Evolutionary conservation across 2,888 invertebrate species (phyloP).

Genomic region (Girardia tigrina): DNA sequence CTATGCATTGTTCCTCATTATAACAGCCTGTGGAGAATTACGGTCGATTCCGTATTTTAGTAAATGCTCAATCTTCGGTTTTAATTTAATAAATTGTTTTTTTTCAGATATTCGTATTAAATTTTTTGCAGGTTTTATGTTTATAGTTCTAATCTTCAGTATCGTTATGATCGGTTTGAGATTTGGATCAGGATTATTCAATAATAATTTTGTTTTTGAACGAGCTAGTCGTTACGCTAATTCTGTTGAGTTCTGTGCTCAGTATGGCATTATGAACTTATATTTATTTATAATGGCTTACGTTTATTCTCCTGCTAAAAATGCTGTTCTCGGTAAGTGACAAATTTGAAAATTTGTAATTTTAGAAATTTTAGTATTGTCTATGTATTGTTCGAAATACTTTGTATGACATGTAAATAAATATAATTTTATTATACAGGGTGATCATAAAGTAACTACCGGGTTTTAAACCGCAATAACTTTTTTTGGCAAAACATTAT

Average conservation of each 20-base stretch:
- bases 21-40: conserved; percentile 80
- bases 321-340: conserved; percentile 65
- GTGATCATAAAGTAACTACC: too few species aligned
- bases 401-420: too few species aligned
- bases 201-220: conserved; percentile 82
- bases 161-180: conserved; percentile 64
- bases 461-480: too few species aligned
- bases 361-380: too few species aligned
- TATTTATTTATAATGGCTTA: conserved; percentile 83
- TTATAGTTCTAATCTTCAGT: conserved; percentile 64
- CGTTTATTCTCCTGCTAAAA: conserved; percentile 71
- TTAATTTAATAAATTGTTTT: conserved; percentile 8
- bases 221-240: conserved; percentile 73
- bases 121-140: conserved; percentile 71
- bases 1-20: conserved; percentile 67
- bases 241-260: conserved; percentile 84
- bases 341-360: too few species aligned
- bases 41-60: conserved; percentile 94
- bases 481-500: too few species aligned
- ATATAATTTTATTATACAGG: too few species aligned
- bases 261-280: conserved; percentile 80
- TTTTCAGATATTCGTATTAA: conserved; percentile 72
- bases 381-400: too few species aligned
- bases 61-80: conserved; percentile 56
- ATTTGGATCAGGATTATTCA: conserved; percentile 74